These are phyloP conservation scores for Pteropus rufus DNA, from an alignment of 2,797 vertebrate species.

Conservation along the genomic window DNA sequence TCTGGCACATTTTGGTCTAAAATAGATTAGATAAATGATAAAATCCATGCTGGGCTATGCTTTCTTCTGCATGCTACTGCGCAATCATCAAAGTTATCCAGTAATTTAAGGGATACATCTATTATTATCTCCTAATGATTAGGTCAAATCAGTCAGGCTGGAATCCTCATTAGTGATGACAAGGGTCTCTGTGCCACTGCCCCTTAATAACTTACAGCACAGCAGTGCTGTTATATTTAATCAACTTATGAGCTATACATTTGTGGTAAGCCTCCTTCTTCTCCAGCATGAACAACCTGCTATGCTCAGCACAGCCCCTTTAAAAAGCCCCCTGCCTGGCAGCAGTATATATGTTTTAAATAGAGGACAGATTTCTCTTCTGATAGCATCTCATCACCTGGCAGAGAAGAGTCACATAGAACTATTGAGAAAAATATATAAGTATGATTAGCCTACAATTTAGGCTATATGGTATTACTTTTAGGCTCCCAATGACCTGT, in stretches of 20 bases:
- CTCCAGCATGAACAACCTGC: conserved; percentile 33
- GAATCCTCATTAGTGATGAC: conserved; percentile 62
- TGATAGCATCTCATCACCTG: conserved; percentile 5
- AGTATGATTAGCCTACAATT: neutral
- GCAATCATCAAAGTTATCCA: conserved; percentile 63
- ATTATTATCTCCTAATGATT: conserved; percentile 63
- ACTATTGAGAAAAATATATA: conserved; percentile 27
- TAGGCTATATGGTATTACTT: neutral
- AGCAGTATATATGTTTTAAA: conserved; percentile 46
- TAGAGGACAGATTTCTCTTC: conserved; percentile 36
- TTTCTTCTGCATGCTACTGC: conserved; percentile 63
- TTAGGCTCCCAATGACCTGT: neutral
- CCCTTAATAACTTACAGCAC: conserved; percentile 60
- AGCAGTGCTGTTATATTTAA: conserved; percentile 48
- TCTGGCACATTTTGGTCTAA: conserved; percentile 59
- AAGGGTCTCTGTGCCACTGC: conserved; percentile 46
- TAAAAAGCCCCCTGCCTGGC: conserved; percentile 33
- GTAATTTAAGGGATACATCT: conserved; percentile 63
- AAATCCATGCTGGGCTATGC: conserved; percentile 62
- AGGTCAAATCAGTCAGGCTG: conserved; percentile 69
- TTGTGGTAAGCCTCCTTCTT: conserved; percentile 22
- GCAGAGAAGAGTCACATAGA: conserved; percentile 30
- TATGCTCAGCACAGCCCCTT: conserved; percentile 13
- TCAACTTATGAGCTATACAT: conserved; percentile 40
- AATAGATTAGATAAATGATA: conserved; percentile 64